Evolutionary conservation across 2,113 vertebrate species (phyloP).

Genomic region (Malurus alboscapulatus): DNA sequence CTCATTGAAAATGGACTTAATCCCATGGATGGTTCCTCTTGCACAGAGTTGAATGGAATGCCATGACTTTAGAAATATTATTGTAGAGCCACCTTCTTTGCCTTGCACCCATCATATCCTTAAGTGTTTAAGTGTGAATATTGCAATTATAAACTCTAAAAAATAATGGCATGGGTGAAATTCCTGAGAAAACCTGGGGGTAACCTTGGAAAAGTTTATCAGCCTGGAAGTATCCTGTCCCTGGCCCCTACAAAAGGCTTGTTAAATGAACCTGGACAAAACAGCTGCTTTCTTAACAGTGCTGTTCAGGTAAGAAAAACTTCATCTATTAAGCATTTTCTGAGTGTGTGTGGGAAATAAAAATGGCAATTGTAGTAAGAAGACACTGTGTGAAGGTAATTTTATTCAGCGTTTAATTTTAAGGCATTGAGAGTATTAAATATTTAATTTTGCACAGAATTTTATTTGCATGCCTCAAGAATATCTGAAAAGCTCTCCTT

Average conservation of each 20-base stretch:
- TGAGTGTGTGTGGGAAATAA: neutral
- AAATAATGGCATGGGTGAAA: slow-evolving; percentile 93
- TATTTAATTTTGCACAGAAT: neutral
- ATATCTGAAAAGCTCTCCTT: neutral
- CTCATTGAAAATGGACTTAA: neutral
- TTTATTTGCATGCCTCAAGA: neutral
- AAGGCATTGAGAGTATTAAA: neutral
- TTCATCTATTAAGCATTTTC: neutral
- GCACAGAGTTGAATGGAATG: neutral
- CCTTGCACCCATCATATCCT: slow-evolving; percentile 33
- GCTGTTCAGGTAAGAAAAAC: slow-evolving; percentile 90
- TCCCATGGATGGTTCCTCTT: neutral
- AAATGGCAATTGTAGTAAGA: neutral
- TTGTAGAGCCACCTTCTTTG: slow-evolving; percentile 28
- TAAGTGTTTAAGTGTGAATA: neutral
- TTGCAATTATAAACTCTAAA: neutral
- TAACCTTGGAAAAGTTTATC: slow-evolving; percentile 91
- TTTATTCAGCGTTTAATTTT: neutral
- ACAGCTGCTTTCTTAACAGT: slow-evolving; percentile 98
- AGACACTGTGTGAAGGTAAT: neutral
- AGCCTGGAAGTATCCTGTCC: slow-evolving; percentile 93
- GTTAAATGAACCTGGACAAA: slow-evolving; percentile 94
- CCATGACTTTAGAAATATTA: neutral
- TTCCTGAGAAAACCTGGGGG: slow-evolving; percentile 89
- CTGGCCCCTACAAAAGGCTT: slow-evolving; percentile 95